Evolutionary conservation across 1,140 invertebrate genomes (phyloP).

Genomic region (Hylyphantes graminicola): DNA sequence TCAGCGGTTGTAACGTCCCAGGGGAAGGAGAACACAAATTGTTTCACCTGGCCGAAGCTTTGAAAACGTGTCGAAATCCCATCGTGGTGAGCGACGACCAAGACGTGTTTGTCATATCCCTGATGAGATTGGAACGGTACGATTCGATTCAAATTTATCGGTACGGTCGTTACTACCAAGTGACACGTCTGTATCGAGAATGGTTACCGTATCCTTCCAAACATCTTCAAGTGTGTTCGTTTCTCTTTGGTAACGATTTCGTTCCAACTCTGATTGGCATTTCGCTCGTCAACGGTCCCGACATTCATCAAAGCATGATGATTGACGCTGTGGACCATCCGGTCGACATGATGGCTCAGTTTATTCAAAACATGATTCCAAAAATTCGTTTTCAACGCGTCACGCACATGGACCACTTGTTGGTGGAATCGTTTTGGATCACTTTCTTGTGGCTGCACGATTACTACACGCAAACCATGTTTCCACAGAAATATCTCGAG

Average conservation of each 20-base stretch:
- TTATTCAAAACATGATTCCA: not conserved
- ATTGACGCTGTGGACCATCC: not conserved
- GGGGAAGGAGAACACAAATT: conserved; percentile 34
- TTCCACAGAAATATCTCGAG: conserved; percentile 26
- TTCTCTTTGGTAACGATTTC: conserved; percentile 33
- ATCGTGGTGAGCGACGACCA: conserved; percentile 1
- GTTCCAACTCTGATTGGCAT: not conserved
- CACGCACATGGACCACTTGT: not conserved
- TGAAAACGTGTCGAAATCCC: not conserved
- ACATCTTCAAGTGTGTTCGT: not conserved
- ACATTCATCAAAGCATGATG: not conserved
- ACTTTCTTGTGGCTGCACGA: not conserved
- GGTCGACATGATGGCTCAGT: not conserved
- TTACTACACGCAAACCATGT: not conserved
- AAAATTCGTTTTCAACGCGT: not conserved
- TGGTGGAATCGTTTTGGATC: not conserved
- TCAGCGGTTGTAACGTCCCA: conserved; percentile 1
- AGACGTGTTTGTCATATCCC: conserved; percentile 17
- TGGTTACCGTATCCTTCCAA: not conserved
- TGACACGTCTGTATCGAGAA: not conserved
- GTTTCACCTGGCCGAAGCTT: conserved; percentile 4
- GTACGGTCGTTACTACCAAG: not conserved
- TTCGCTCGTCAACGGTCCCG: not conserved
- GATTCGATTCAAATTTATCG: conserved; percentile 26
- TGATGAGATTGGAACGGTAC: not conserved